Evolutionary conservation across 2,888 invertebrate species (phyloP).

Genomic region (Euphydryas editha): DNA sequence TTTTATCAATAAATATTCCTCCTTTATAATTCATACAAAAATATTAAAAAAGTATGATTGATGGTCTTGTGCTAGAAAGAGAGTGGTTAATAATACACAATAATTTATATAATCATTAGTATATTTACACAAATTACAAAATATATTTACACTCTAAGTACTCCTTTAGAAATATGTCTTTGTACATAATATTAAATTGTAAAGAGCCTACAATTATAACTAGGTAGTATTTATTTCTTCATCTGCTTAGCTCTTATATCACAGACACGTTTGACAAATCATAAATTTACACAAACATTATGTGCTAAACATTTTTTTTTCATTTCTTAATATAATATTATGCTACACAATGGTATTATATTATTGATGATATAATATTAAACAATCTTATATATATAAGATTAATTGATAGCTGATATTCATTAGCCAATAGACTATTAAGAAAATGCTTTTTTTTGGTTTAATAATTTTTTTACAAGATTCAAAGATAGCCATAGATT

Average conservation of each 20-base stretch:
- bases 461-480: background rate
- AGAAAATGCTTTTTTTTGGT: too few relatives aligned
- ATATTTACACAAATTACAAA: slow-evolving; percentile 25
- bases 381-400: too few relatives aligned
- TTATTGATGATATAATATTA: too few relatives aligned
- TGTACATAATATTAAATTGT: background rate
- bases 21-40: too few relatives aligned
- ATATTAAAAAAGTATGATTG: background rate
- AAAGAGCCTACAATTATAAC: background rate
- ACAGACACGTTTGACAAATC: slow-evolving; percentile 5
- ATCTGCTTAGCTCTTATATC: slow-evolving; percentile 21
- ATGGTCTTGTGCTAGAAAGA: background rate
- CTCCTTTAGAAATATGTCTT: background rate
- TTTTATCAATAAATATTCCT: too few relatives aligned
- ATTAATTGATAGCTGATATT: too few relatives aligned
- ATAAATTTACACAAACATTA: too few relatives aligned
- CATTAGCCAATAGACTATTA: too few relatives aligned
- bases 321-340: too few relatives aligned
- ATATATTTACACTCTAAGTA: slow-evolving; percentile 16
- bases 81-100: slow-evolving; percentile 5
- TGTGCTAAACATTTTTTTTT: too few relatives aligned
- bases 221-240: slow-evolving; percentile 8
- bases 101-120: slow-evolving; percentile 5
- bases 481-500: background rate
- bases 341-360: too few relatives aligned